A percentile compares a stretch with the other conserved stretches of the same genome.
phyloP scores from a whole-genome alignment of 1,140 invertebrate species.

The Acromyrmex echinatior region DNA sequence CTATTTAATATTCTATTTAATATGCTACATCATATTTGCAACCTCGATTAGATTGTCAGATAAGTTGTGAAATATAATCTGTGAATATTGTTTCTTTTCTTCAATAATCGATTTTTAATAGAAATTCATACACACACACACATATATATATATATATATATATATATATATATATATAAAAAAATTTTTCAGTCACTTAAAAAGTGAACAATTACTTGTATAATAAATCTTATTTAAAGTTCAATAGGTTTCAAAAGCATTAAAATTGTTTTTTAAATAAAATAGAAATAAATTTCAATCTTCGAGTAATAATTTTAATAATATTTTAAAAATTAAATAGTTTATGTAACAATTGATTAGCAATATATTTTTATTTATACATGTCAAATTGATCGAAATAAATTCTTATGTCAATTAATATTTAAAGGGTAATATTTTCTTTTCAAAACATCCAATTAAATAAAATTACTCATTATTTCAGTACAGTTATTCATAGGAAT shows the following conservation, averaged over 20 bases:
- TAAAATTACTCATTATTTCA: neutral
- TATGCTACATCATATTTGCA: neutral
- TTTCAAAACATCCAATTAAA: neutral
- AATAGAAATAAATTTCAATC: neutral
- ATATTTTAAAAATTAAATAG: neutral
- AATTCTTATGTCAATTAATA: neutral
- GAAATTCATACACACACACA: neutral
- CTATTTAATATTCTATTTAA: neutral
- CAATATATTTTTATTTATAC: too few species aligned
- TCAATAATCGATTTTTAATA: neutral
- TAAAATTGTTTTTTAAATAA: neutral
- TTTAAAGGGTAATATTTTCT: neutral
- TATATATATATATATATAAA: neutral
- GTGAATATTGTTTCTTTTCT: neutral
- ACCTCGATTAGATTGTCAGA: neutral
- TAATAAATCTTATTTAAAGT: neutral
- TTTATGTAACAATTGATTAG: too few species aligned
- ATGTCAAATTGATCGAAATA: neutral
- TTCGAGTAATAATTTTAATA: neutral
- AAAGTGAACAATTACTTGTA: neutral
- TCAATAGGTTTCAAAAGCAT: neutral
- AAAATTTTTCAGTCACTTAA: too few species aligned
- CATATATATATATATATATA: too few species aligned
- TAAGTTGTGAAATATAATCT: neutral
- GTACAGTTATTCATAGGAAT: neutral